Evolutionary conservation across 2,113 vertebrate genomes (phyloP), one percentile per base, ranked within the genome.

Genomic region (Upupa epops): DNA sequence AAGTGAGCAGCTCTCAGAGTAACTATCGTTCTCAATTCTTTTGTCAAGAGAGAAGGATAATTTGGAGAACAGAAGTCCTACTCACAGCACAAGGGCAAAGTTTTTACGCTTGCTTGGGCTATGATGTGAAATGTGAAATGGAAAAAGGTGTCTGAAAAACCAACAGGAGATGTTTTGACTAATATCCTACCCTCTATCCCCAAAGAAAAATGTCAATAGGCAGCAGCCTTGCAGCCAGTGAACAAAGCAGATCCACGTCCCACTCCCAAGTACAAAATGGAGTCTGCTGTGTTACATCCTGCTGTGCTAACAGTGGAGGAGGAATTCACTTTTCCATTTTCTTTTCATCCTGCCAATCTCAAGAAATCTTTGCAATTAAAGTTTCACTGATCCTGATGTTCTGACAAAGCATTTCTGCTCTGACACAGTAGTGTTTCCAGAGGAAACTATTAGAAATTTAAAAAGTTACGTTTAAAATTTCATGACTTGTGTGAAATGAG

Each of bases 401-500:
- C 69, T 71, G 52, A 81, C 65, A 92, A 83, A 88, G 73, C 19
- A 86, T 63, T 95, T 86, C 56, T 93, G 13, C 22, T 89, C 65
- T 88, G 34, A 74, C 4, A 29, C 11, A 31, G 25, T 26, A 55
- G 17, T 40, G 11, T 82, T 89, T 91, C 42, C 31, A 65, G 19
- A 72, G 42, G 28, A 93, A 75, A 87, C 34, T 68, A 77, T 88
- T 56, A 90, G 89, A 88, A 90, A 94, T 75, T 84, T 90, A 1
- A 56, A 48, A 90, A 93, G 37, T 74, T 86, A 11, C 4, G 1
- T 81, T 93, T 92, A 92, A 92, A 76, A 72, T 84, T 92, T 93
- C 70, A 94, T 84, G 36, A 65, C 61, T 40, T 68, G 13, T 69
- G 21, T 69, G 61, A 89, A 84, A 75, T 79, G 74, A 93, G 71